A percentile compares a stretch with the other conserved stretches of the same genome.
Evolutionary conservation across 1,140 invertebrate genomes (phyloP).

Genomic region (Sogatella furcifera): DNA sequence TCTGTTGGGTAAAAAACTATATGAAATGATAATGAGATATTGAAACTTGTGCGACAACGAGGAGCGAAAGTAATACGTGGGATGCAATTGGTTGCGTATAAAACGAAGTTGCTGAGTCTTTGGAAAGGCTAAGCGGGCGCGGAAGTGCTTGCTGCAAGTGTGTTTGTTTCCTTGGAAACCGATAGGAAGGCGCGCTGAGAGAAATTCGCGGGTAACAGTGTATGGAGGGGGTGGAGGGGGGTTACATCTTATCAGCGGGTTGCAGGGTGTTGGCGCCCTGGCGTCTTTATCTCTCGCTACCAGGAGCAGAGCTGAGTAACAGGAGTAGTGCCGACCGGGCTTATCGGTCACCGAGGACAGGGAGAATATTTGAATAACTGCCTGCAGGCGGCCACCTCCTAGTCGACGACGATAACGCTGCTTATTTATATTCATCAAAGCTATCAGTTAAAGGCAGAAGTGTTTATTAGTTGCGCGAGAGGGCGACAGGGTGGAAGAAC

Average conservation of each 20-base stretch:
- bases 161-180: neutral
- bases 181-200: neutral
- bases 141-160: no score
- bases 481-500: neutral
- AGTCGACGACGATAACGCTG: neutral
- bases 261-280: neutral
- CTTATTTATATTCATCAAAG: conserved; percentile 4
- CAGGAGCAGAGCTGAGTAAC: neutral
- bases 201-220: neutral
- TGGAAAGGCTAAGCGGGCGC: no score
- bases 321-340: neutral
- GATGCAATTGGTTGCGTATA: no score
- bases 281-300: conserved; percentile 1
- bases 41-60: no score
- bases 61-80: no score
- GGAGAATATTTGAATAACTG: conserved; percentile 1
- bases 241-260: neutral
- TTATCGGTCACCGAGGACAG: neutral
- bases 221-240: no score
- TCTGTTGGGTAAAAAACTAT: no score
- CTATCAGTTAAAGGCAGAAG: conserved; percentile 1
- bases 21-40: no score
- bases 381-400: conserved; percentile 2
- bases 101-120: no score
- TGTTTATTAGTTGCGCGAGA: neutral